phyloP scores from a whole-genome alignment of 1,140 invertebrate genomes.

The Platyscapa corneri region DNA sequence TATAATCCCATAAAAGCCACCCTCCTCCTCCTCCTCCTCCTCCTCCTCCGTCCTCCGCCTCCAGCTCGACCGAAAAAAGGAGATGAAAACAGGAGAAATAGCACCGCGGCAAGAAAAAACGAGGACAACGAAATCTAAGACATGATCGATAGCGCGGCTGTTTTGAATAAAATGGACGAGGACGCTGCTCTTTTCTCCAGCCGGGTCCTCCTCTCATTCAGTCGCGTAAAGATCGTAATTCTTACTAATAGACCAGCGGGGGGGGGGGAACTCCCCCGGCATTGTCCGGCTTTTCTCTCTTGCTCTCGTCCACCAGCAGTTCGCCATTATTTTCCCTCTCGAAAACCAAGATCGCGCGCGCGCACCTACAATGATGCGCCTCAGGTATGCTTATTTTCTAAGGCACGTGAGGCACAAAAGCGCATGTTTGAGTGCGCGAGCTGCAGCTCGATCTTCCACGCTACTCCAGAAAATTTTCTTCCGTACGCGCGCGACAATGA shows the following conservation, averaged over 20 bases:
- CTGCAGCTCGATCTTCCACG: not conserved
- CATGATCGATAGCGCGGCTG: conserved; percentile 52
- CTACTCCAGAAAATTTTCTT: not conserved
- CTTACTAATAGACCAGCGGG: conserved; percentile 68
- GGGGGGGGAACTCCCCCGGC: conserved; percentile 37
- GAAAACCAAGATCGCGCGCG: not conserved
- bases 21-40: not conserved
- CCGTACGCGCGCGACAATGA: conserved; percentile 55
- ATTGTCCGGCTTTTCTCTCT: conserved; percentile 5
- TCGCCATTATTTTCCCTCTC: not conserved
- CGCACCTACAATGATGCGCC: not conserved
- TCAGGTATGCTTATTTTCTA: conserved; percentile 30
- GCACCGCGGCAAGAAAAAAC: not conserved
- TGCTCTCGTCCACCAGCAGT: not conserved
- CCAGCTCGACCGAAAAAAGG: too few species aligned
- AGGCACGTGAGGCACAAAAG: conserved; percentile 53
- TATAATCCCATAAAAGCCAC: conserved; percentile 45
- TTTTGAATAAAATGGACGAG: conserved; percentile 24
- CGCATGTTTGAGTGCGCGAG: not conserved
- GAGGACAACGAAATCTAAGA: conserved; percentile 46
- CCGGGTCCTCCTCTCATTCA: not conserved
- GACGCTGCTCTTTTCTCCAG: conserved; percentile 8
- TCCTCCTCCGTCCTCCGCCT: too few species aligned
- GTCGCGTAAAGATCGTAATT: conserved; percentile 60
- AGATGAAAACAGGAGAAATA: conserved; percentile 22